Evolutionary conservation across 1,140 invertebrate species (phyloP).

Genomic region (Procambarus clarkii): DNA sequence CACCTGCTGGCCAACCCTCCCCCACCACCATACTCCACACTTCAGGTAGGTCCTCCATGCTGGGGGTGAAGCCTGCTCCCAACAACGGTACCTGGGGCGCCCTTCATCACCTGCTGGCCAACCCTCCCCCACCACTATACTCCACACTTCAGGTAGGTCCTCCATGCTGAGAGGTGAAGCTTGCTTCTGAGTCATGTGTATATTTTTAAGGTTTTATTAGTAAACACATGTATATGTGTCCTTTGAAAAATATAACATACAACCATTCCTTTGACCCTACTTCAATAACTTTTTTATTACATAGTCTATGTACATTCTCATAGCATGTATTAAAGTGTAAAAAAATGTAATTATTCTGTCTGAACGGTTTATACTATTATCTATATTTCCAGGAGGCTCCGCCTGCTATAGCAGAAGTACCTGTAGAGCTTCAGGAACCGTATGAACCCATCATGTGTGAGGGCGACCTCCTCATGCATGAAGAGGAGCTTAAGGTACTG

Average conservation of each 20-base stretch:
- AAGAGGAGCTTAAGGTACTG: constrained; percentile 25
- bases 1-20: constrained; percentile 65
- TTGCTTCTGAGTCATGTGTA: no score
- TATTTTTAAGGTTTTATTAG: no score
- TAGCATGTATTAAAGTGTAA: no score
- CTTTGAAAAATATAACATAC: no score
- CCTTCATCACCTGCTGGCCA: constrained; percentile 67
- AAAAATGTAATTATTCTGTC: no score
- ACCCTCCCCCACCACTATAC: constrained; percentile 30
- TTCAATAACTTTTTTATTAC: no score
- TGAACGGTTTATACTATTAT: no score
- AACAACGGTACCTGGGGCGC: constrained; percentile 75
- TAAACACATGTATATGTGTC: no score
- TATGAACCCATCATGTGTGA: constrained; percentile 4
- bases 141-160: neutral
- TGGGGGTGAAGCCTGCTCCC: constrained; percentile 35
- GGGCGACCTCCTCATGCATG: constrained; percentile 18
- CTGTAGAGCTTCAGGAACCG: neutral
- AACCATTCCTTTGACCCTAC: no score
- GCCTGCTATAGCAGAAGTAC: constrained; percentile 16
- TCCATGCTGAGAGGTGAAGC: no score
- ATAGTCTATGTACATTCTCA: no score
- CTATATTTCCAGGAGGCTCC: constrained; percentile 16
- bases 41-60: no score
- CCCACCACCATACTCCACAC: neutral